These are phyloP conservation scores for Phenacoccus solenopsis DNA, from an alignment of 1,140 invertebrate genomes.

Conservation along the genomic window DNA sequence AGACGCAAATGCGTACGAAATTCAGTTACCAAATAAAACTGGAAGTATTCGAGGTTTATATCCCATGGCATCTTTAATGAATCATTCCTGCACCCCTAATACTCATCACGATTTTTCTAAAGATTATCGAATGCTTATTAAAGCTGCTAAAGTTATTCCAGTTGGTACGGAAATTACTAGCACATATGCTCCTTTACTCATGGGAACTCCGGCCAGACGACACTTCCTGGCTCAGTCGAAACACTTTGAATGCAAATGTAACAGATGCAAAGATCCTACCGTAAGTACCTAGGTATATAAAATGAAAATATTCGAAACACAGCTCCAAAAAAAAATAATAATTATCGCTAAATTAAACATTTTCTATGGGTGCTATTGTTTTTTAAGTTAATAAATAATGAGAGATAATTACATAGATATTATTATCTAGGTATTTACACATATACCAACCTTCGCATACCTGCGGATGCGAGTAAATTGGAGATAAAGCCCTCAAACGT, in stretches of 20 bases:
- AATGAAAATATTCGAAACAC: background rate
- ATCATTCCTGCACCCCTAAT: slow-evolving; percentile 63
- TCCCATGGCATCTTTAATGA: slow-evolving; percentile 54
- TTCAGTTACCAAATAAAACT: slow-evolving; percentile 26
- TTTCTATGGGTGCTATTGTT: background rate
- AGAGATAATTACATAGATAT: no score
- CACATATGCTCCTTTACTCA: slow-evolving; percentile 55
- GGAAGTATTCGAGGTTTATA: slow-evolving; percentile 48
- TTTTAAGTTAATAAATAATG: no score
- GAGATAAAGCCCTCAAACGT: no score
- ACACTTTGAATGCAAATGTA: slow-evolving; percentile 57
- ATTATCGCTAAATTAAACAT: background rate
- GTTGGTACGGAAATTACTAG: slow-evolving; percentile 54
- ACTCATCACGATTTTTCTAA: slow-evolving; percentile 50
- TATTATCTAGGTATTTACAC: no score
- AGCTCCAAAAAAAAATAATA: background rate
- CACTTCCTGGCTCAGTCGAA: slow-evolving; percentile 54
- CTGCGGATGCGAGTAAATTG: no score
- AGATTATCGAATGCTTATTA: slow-evolving; percentile 44
- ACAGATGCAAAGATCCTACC: slow-evolving; percentile 53
- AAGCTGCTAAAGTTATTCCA: slow-evolving; percentile 45
- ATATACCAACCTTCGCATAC: no score
- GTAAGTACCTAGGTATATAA: slow-evolving; percentile 32
- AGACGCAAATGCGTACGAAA: slow-evolving; percentile 64
- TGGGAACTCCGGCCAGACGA: slow-evolving; percentile 52